Evolutionary conservation across 2,888 invertebrate species (phyloP), one percentile per base, ranked within the genome.

Genomic region (Coenonympha glycerion): DNA sequence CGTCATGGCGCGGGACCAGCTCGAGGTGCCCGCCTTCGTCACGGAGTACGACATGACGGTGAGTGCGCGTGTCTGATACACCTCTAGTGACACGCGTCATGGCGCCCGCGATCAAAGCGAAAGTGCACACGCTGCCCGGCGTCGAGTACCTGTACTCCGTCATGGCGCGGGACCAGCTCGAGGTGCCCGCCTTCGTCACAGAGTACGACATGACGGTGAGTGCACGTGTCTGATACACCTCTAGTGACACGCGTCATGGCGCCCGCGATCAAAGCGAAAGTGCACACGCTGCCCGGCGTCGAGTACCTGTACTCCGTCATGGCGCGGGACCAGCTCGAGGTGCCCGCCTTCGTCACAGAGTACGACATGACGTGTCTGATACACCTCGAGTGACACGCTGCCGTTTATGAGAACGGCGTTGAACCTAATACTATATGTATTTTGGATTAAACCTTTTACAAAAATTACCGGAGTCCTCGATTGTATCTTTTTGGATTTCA

Each of bases 321-420:
- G 89, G 91, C 95, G 60, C 94, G 95, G 41, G 94, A 95, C 88
- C 96, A 98, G 86, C 90, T 98, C 64, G 97, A 97, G 83, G 94
- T 98, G 71, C 98, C 98, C 52, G 95, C 95, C 66, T 98, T 96
- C 85, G 95, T 98, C 71, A 95, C 96, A 37, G 97, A 98, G 88
- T 94, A 97, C 83, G 98, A 98, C 82, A 96, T 97, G 93, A 93
- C 95, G n/a, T n/a, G n/a, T n/a, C n/a, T n/a, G n/a, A n/a, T n/a
- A n/a, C n/a, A n/a, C n/a, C n/a, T n/a, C n/a, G n/a, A n/a, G 95
- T 42, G 94, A 95, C 88, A 9, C 11, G 11, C 30, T n/a, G n/a
- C n/a, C n/a, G n/a, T n/a, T n/a, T n/a, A n/a, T n/a, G n/a, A n/a
- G n/a, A n/a, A n/a, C n/a, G n/a, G n/a, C n/a, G n/a, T n/a, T n/a